Evolutionary conservation across 2,888 invertebrate genomes (phyloP).

Genomic region (Eupithecia tripunctaria): DNA sequence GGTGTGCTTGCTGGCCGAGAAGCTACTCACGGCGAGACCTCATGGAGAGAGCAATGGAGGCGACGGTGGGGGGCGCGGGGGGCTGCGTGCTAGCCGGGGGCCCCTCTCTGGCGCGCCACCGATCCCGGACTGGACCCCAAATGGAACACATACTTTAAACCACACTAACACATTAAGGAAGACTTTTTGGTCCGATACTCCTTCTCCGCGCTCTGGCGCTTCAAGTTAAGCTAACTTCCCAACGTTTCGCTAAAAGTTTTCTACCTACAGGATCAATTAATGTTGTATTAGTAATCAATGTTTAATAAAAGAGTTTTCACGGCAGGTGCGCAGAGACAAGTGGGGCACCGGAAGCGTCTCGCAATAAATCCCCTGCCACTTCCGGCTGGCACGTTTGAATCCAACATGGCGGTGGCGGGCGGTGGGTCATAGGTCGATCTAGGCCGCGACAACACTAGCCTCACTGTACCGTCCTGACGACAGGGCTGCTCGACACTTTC

Average conservation of each 20-base stretch:
- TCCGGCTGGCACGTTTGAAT: slow-evolving; percentile 63
- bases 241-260: background rate
- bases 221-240: background rate
- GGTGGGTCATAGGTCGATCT: slow-evolving; percentile 35
- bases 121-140: slow-evolving; percentile 40
- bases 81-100: slow-evolving; percentile 41
- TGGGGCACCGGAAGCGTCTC: slow-evolving; percentile 66
- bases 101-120: slow-evolving; percentile 23
- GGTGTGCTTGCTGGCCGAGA: background rate
- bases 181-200: background rate
- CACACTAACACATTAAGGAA: background rate
- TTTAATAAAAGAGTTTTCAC: slow-evolving; percentile 50
- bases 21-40: slow-evolving; percentile 75
- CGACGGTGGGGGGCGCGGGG: slow-evolving; percentile 61
- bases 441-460: slow-evolving; percentile 35
- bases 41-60: slow-evolving; percentile 76
- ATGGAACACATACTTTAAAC: slow-evolving; percentile 13
- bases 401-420: slow-evolving; percentile 55
- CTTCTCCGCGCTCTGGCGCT: background rate
- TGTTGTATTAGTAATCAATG: background rate
- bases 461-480: background rate
- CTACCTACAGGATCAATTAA: background rate
- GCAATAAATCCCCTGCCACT: slow-evolving; percentile 69
- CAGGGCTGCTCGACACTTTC: slow-evolving; percentile 24
- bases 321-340: slow-evolving; percentile 68